Conservation (phyloP, 2,888 invertebrate species). For the Cartodere bifasciata region DNA sequence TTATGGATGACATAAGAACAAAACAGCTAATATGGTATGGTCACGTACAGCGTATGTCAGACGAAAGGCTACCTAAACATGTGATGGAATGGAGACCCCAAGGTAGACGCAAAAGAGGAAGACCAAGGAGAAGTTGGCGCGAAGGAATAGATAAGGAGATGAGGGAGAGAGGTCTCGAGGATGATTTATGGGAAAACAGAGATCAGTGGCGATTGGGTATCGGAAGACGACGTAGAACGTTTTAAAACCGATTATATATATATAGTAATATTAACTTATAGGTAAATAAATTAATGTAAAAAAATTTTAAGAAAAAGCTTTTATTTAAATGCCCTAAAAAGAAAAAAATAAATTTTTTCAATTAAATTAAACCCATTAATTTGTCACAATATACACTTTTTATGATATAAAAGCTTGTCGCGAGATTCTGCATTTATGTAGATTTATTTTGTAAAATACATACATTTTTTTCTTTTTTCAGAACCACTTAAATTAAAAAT, state of each 20-base stretch:
- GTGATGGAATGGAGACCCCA: slow-evolving; percentile 10
- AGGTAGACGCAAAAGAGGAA: slow-evolving; percentile 11
- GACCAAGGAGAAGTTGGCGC: slow-evolving; percentile 11
- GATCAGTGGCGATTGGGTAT: slow-evolving; percentile 11
- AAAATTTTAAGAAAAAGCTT: too few relatives aligned
- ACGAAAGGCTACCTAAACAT: slow-evolving; percentile 10
- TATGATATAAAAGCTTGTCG: too few relatives aligned
- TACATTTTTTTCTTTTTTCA: too few relatives aligned
- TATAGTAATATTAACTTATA: slow-evolving; percentile 2
- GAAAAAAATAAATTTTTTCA: too few relatives aligned
- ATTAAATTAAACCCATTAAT: too few relatives aligned
- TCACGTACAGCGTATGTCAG: slow-evolving; percentile 10
- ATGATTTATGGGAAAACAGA: slow-evolving; percentile 7
- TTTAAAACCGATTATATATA: too few relatives aligned
- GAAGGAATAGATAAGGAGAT: slow-evolving; percentile 10
- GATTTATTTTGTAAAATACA: too few relatives aligned
- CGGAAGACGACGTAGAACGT: slow-evolving; percentile 10
- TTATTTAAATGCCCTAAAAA: too few relatives aligned
- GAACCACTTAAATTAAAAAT: too few relatives aligned
- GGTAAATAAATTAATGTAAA: too few relatives aligned
- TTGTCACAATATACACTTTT: too few relatives aligned
- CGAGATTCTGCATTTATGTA: too few relatives aligned
- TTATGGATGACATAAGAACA: slow-evolving; percentile 7
- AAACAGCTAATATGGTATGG: slow-evolving; percentile 13
- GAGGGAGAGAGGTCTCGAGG: slow-evolving; percentile 9